Conservation (phyloP, 1,140 invertebrate genomes). For the Condylostylus longicornis region DNA sequence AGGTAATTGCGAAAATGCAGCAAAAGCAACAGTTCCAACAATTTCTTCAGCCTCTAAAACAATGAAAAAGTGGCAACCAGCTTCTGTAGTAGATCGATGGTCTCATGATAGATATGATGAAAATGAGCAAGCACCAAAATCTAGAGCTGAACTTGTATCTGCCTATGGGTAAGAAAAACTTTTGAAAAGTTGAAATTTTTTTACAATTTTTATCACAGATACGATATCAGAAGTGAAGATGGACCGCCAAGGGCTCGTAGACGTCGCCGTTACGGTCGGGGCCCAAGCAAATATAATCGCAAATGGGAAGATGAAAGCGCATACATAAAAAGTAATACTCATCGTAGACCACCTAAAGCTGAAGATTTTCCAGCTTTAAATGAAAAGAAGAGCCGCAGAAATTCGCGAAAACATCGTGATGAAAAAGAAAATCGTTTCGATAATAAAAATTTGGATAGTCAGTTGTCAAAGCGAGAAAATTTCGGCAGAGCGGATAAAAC, state of each 20-base stretch:
- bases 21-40: constrained; percentile 10
- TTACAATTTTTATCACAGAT: constrained; percentile 26
- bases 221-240: constrained; percentile 87
- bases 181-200: not conserved
- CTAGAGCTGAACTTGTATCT: constrained; percentile 67
- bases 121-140: constrained; percentile 62
- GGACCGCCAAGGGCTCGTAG: constrained; percentile 73
- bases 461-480: not conserved
- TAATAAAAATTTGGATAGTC: too few relatives aligned
- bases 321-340: constrained; percentile 40
- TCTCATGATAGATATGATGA: constrained; percentile 80
- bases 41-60: constrained; percentile 29
- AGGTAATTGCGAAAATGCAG: constrained; percentile 9
- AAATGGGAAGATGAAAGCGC: constrained; percentile 87
- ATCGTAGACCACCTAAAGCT: constrained; percentile 20
- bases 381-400: constrained; percentile 14
- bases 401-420: constrained; percentile 11
- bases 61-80: constrained; percentile 35
- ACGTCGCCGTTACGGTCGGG: constrained; percentile 70
- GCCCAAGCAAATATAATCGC: constrained; percentile 78
- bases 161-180: constrained; percentile 50
- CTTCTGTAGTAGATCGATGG: constrained; percentile 52
- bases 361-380: constrained; percentile 33
- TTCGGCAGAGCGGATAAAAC: too few relatives aligned
- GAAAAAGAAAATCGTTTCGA: constrained; percentile 28